Base-by-base conservation (phyloP, 2,797 vertebrate genomes). In the Chaenodraco wilsoni region DNA sequence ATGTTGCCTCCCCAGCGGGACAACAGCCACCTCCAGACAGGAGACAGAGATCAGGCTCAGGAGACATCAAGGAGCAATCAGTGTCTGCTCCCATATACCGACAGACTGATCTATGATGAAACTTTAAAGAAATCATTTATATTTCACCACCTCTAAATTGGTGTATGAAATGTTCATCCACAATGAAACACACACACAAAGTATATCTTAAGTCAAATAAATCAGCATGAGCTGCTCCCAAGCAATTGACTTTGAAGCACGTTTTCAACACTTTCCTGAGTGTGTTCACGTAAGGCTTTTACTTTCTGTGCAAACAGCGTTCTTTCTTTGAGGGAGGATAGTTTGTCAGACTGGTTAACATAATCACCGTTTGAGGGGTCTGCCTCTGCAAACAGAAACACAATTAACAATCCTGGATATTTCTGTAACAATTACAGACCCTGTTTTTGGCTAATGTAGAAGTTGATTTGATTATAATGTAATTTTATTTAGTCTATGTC, bases 61-160 rank as follows among this genome's bases (percentile, higher is more conserved):
- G 75, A 94, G 94, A 94, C 93, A 95, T 94, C 92, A 90, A 85
- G 94, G 92, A 90, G 92, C 95, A 94, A 95, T 96, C 95, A 93
- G 93, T 94, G 95, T 95, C 96, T 94, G 91, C 92, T 96, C 92
- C 90, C 92, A 94, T 93, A 94, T 93, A 95, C 90, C 87, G 88
- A 89, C 89, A 93, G 94, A 94, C 93, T 95, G 95, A 96, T 96
- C 95, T 95, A 94, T 94, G 93, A 96, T 97, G 94, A 97, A 97
- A 96, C 94, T 96, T 97, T 96, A 95, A 97, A 96, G 93, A 90
- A 94, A 92, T 88, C 95, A 96, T 98, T 96, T 94, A 96, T 97
- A 97, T 97, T 98, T 98, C 94, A 97, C 95, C 76, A 92, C 92
- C 93, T 91, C 91, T 96, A 97, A 98, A 97, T 95, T 94, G 93